phyloP scores from a whole-genome alignment of 2,113 vertebrate genomes.

The Mesembrinibis cayennensis region DNA sequence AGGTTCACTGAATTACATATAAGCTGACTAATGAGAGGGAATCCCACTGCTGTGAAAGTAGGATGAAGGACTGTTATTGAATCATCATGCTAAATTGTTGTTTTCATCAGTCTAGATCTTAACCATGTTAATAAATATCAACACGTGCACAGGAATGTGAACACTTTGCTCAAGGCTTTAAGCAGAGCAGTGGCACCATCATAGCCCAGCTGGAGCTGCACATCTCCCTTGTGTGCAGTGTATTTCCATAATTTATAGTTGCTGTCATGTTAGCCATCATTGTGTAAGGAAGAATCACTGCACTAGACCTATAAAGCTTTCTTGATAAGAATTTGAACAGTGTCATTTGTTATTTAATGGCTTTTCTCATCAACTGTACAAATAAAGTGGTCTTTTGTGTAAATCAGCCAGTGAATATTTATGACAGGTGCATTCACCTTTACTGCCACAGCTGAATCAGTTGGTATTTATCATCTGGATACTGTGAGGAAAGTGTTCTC shows the following conservation, averaged over 20 bases:
- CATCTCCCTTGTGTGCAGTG: background rate
- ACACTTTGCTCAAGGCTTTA: background rate
- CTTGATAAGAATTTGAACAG: constrained; percentile 15
- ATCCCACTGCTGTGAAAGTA: background rate
- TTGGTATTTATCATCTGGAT: constrained; percentile 11
- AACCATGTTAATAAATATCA: background rate
- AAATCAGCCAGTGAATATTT: constrained; percentile 48
- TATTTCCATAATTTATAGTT: background rate
- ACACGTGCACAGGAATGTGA: background rate
- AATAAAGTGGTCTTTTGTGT: constrained; percentile 22
- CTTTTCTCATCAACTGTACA: constrained; percentile 33
- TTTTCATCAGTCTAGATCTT: background rate
- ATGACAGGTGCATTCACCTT: constrained; percentile 43
- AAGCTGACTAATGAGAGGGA: background rate
- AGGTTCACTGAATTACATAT: background rate
- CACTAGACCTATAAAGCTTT: background rate
- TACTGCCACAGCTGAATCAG: constrained; percentile 28
- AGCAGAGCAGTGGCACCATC: background rate
- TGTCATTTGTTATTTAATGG: background rate
- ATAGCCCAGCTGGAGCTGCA: background rate
- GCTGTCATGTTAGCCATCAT: background rate
- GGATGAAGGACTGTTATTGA: background rate
- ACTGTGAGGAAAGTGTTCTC: background rate
- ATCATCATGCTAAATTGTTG: background rate
- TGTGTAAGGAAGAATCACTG: background rate